phyloP scores from a whole-genome alignment of 2,888 invertebrate species.

The Cremastobaeus sp. region DNA sequence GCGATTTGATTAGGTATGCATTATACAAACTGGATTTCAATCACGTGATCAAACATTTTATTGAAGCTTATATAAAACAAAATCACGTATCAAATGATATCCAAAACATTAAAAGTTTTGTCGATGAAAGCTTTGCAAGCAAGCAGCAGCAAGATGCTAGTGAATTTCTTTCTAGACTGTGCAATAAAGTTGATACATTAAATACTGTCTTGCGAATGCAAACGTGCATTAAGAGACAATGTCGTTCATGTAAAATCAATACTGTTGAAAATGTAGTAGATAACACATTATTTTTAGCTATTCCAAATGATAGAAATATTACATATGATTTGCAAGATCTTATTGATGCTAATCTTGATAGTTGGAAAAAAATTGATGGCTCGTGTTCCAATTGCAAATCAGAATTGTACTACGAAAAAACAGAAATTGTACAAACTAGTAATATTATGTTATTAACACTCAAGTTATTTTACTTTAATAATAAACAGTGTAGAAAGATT shows the following conservation, averaged over 20 bases:
- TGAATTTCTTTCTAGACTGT: conserved; percentile 17
- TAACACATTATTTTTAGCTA: conserved; percentile 4
- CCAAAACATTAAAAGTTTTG: too few relatives aligned
- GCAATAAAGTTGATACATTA: conserved; percentile 1
- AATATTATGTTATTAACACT: conserved; percentile 12
- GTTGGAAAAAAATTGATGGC: neutral
- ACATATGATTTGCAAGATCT: conserved; percentile 17
- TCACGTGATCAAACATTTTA: too few relatives aligned
- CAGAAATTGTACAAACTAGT: neutral
- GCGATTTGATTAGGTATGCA: too few relatives aligned
- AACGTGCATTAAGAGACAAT: conserved; percentile 1
- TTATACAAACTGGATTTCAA: too few relatives aligned
- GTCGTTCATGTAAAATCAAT: conserved; percentile 13
- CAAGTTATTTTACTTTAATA: conserved; percentile 10
- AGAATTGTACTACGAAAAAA: neutral
- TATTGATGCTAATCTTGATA: conserved; percentile 12
- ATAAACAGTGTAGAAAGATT: conserved; percentile 3
- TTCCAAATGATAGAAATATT: conserved; percentile 11
- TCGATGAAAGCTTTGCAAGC: neutral
- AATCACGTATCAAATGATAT: too few relatives aligned
- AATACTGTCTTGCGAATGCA: conserved; percentile 9
- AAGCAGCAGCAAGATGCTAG: conserved; percentile 24
- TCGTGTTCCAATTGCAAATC: neutral
- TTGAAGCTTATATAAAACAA: too few relatives aligned
- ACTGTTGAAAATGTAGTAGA: conserved; percentile 12